Percentiles rank a stretch among this genome's conserved stretches.
Conservation (phyloP, 2,797 vertebrate species). For the Enteromius afrohamiltoni region DNA sequence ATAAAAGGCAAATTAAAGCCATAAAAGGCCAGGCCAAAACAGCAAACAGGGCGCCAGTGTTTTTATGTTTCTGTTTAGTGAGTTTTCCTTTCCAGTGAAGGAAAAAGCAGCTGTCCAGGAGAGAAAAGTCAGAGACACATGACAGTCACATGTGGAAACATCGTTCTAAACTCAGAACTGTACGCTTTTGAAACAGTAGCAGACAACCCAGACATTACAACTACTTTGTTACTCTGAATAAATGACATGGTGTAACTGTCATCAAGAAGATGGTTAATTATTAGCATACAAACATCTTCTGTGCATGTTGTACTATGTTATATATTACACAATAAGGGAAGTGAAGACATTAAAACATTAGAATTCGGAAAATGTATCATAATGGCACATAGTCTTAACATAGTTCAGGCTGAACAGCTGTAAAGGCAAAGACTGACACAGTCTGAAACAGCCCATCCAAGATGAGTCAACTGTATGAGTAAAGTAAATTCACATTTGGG, state of each 20-base stretch:
- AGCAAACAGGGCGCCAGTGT: conserved; percentile 22
- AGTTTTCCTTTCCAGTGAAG: conserved; percentile 39
- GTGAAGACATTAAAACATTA: too few relatives aligned
- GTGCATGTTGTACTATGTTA: not conserved
- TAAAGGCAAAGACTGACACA: conserved; percentile 4
- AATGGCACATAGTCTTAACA: not conserved
- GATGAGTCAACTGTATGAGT: conserved; percentile 31
- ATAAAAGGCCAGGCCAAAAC: not conserved
- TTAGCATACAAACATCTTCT: not conserved
- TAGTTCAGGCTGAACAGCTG: not conserved
- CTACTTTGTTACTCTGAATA: not conserved
- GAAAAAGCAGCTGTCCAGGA: conserved; percentile 37
- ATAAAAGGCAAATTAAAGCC: conserved; percentile 26
- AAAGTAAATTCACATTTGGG: conserved; percentile 3
- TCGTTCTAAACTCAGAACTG: not conserved
- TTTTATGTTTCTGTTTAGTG: conserved; percentile 42
- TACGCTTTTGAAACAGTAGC: not conserved
- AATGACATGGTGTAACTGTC: not conserved
- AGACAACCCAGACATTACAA: not conserved
- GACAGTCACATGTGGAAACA: conserved; percentile 40
- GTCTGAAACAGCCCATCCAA: conserved; percentile 14
- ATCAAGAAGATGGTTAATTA: not conserved
- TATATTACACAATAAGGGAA: not conserved
- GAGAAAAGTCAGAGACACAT: conserved; percentile 35
- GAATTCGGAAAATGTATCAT: too few relatives aligned